A percentile compares a stretch with the other conserved stretches of the same genome.
These are phyloP conservation scores for Lonchura striata DNA, from an alignment of 2,113 vertebrate species.

Conservation along the genomic window DNA sequence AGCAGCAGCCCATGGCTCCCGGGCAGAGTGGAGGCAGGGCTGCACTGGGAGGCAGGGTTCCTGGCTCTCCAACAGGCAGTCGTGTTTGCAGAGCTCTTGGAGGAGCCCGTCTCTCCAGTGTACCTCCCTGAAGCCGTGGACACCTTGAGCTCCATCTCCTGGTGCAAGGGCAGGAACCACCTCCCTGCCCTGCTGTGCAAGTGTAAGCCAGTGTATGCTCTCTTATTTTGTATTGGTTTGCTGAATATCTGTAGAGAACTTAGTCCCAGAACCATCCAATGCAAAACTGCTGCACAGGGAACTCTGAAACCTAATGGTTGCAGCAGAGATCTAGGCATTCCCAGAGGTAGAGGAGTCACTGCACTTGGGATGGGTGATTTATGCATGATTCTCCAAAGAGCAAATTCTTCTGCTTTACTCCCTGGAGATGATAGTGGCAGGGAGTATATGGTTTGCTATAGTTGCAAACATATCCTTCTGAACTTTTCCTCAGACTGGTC, in stretches of 20 bases:
- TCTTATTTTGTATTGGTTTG: neutral
- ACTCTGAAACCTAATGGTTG: neutral
- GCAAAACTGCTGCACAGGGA: neutral
- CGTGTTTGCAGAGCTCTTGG: accelerated
- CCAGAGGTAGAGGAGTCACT: neutral
- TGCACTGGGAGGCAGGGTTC: neutral
- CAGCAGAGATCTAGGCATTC: neutral
- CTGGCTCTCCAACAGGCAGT: neutral
- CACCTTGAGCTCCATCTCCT: neutral
- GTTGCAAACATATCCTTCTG: neutral
- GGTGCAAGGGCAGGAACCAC: neutral
- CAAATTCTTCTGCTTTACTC: neutral
- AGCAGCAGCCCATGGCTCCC: neutral
- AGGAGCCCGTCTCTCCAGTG: neutral
- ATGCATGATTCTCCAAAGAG: neutral
- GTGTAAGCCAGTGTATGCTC: accelerated
- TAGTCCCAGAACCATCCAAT: neutral
- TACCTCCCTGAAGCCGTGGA: accelerated
- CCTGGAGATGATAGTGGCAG: neutral
- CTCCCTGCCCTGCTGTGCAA: neutral
- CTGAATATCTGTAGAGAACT: neutral
- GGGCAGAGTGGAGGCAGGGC: neutral
- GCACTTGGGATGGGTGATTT: neutral
- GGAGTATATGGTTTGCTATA: neutral
- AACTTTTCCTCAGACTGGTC: neutral